phyloP scores from a whole-genome alignment of 2,113 vertebrate species.

The Willisornis vidua region DNA sequence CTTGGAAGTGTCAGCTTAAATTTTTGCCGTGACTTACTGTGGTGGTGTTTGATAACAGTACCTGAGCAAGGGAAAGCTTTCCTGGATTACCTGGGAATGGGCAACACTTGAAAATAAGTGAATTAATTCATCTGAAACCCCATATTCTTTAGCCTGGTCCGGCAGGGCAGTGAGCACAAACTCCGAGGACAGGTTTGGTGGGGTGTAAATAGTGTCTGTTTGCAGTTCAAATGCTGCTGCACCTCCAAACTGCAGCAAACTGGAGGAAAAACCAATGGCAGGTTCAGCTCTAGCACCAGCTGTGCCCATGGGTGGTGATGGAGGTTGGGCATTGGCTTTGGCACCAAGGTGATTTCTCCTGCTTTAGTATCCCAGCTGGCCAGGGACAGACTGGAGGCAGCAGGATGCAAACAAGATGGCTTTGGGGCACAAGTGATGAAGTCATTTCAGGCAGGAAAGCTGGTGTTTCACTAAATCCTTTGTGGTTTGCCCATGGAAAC shows the following conservation, averaged over 20 bases:
- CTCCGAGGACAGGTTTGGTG: neutral
- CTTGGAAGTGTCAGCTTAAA: neutral
- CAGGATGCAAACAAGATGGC: neutral
- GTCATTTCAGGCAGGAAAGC: neutral
- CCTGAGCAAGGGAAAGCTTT: neutral
- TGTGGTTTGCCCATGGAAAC: neutral
- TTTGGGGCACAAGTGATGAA: neutral
- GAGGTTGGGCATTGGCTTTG: accelerated
- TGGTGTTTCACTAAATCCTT: neutral
- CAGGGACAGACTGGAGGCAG: neutral
- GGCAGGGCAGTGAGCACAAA: neutral
- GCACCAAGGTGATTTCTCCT: neutral
- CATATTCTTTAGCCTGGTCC: no score
- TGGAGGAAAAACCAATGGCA: accelerated
- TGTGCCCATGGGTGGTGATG: neutral
- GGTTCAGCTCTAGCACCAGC: neutral
- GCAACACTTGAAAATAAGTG: neutral
- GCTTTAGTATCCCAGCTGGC: neutral
- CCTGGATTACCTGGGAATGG: neutral
- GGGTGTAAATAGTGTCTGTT: neutral
- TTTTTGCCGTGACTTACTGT: neutral
- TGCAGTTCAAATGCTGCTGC: neutral
- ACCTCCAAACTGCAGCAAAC: neutral
- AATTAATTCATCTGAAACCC: neutral
- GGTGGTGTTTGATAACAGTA: neutral